phyloP scores from a whole-genome alignment of 2,113 vertebrate genomes.

The Octodon degus region DNA sequence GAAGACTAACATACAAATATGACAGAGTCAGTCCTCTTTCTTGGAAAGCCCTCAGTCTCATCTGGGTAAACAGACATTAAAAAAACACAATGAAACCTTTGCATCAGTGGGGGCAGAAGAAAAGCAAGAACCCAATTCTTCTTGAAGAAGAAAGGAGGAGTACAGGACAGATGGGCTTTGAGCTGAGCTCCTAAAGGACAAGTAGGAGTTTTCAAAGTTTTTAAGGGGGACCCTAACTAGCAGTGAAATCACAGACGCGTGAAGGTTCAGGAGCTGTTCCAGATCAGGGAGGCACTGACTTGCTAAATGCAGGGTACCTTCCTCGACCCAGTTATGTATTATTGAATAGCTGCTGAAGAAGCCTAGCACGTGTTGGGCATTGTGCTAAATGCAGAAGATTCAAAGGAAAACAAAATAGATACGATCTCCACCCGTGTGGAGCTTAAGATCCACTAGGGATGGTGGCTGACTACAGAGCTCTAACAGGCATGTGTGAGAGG shows the following conservation, averaged over 20 bases:
- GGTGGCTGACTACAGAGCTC: not conserved
- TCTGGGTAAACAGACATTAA: not conserved
- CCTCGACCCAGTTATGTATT: not conserved
- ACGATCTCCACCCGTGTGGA: not conserved
- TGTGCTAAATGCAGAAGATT: not conserved
- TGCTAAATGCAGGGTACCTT: not conserved
- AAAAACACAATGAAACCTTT: not conserved
- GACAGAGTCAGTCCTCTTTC: not conserved
- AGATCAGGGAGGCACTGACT: not conserved
- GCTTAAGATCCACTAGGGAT: not conserved
- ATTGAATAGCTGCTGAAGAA: not conserved
- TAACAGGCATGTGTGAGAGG: not conserved
- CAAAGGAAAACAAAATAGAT: not conserved
- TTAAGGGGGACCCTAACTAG: not conserved
- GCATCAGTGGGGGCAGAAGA: not conserved
- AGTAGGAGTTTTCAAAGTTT: not conserved
- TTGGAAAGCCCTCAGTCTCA: not conserved
- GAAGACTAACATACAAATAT: not conserved
- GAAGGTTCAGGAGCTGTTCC: not conserved
- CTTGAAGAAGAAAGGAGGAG: not conserved
- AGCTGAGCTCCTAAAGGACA: not conserved
- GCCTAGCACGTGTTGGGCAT: not conserved
- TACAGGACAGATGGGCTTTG: not conserved
- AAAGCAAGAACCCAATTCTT: not conserved
- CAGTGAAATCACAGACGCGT: not conserved